Conservation (phyloP, 2,888 invertebrate species). For the Cheilosia pagana region DNA sequence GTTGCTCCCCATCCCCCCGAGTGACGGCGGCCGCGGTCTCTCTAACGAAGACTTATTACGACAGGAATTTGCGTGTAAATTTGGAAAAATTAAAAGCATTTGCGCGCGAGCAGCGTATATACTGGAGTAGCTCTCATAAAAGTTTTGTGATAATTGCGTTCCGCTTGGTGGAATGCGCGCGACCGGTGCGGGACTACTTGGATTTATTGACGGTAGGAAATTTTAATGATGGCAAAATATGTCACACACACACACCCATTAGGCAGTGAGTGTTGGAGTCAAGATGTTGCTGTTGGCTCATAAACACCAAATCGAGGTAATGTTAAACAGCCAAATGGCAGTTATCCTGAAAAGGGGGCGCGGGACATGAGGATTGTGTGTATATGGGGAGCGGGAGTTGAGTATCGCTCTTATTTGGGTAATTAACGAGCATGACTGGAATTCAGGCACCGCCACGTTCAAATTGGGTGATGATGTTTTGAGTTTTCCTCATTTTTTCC, state of each 20-base stretch:
- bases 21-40: slow-evolving; percentile 11
- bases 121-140: slow-evolving; percentile 38
- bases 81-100: slow-evolving; percentile 74
- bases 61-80: slow-evolving; percentile 73
- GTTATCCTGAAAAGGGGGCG: slow-evolving; percentile 51
- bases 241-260: slow-evolving; percentile 46
- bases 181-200: slow-evolving; percentile 64
- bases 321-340: slow-evolving; percentile 64
- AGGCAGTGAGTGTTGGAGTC: neutral
- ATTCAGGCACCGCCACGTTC: slow-evolving; percentile 52
- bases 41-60: slow-evolving; percentile 63
- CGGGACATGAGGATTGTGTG: neutral
- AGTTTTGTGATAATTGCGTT: slow-evolving; percentile 75
- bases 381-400: slow-evolving; percentile 18
- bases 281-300: slow-evolving; percentile 49
- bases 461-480: slow-evolving; percentile 68
- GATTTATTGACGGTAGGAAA: slow-evolving; percentile 72
- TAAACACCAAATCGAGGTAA: slow-evolving; percentile 75
- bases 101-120: slow-evolving; percentile 22
- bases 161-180: slow-evolving; percentile 61
- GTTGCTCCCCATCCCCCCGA: slow-evolving; percentile 6
- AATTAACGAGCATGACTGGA: slow-evolving; percentile 73
- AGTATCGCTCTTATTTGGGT: slow-evolving; percentile 63
- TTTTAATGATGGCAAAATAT: slow-evolving; percentile 74
- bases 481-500: neutral